A percentile compares a stretch with the other conserved stretches of the same genome.
Evolutionary conservation across 2,888 invertebrate species (phyloP).

Genomic region (Amitus sp.): DNA sequence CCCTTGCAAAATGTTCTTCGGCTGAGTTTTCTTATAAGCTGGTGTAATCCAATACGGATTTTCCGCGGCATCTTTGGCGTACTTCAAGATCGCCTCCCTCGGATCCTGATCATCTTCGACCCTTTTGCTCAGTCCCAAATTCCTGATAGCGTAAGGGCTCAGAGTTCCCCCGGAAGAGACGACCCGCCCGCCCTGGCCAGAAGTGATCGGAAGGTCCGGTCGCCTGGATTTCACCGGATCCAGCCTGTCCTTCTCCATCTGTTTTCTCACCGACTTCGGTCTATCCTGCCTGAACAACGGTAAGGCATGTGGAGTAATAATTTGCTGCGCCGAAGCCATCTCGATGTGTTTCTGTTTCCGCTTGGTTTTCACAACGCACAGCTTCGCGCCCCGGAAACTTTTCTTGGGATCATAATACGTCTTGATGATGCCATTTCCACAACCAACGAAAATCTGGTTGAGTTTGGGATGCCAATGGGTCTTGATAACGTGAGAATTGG

Average conservation of each 20-base stretch:
- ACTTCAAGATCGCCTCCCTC: slow-evolving; percentile 92
- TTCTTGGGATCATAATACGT: slow-evolving; percentile 90
- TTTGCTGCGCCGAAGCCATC: slow-evolving; percentile 89
- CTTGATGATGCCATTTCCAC: slow-evolving; percentile 89
- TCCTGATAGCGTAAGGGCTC: slow-evolving; percentile 95
- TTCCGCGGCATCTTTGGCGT: slow-evolving; percentile 93
- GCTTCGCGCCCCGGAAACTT: slow-evolving; percentile 89
- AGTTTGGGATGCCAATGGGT: slow-evolving; percentile 95
- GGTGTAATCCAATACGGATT: slow-evolving; percentile 98
- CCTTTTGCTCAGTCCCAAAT: slow-evolving; percentile 91
- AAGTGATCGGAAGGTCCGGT: slow-evolving; percentile 89
- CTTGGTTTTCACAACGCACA: slow-evolving; percentile 85
- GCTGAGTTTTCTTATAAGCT: slow-evolving; percentile 90
- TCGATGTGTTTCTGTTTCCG: slow-evolving; percentile 85
- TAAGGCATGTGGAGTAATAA: slow-evolving; percentile 95
- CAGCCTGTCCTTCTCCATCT: slow-evolving; percentile 89
- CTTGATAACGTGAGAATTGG: slow-evolving; percentile 86
- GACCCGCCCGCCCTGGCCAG: slow-evolving; percentile 91
- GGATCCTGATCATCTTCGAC: slow-evolving; percentile 93
- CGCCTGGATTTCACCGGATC: slow-evolving; percentile 86
- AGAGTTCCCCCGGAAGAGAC: slow-evolving; percentile 95
- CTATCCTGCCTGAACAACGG: slow-evolving; percentile 95
- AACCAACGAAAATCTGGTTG: slow-evolving; percentile 95
- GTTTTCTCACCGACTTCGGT: slow-evolving; percentile 87
- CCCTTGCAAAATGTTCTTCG: slow-evolving; percentile 80